These are phyloP conservation scores for Drosophila prolongata DNA, from an alignment of 2,888 invertebrate genomes.

Conservation along the genomic window DNA sequence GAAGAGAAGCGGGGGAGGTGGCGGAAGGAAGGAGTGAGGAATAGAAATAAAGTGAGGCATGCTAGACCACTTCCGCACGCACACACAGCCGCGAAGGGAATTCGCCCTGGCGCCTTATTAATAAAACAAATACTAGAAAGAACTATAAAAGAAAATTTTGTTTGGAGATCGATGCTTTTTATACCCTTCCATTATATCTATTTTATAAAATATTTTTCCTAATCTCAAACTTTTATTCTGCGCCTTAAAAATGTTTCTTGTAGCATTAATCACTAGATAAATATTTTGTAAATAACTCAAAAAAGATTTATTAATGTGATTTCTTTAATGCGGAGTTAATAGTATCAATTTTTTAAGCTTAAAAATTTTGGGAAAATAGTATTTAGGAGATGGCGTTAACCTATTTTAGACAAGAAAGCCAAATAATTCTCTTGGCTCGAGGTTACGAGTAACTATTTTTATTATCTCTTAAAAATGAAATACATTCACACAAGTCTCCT, in stretches of 20 bases:
- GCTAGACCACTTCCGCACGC: conserved; percentile 72
- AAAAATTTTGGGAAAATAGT: no score
- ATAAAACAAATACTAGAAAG: conserved; percentile 70
- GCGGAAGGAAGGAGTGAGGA: conserved; percentile 15
- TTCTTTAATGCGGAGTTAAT: no score
- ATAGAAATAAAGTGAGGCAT: conserved; percentile 61
- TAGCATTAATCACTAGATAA: no score
- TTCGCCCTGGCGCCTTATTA: conserved; percentile 61
- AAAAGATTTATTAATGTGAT: no score
- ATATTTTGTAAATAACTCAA: no score
- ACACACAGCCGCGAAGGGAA: conserved; percentile 35
- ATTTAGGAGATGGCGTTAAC: no score
- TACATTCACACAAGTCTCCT: no score
- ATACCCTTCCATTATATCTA: neutral
- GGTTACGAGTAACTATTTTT: neutral
- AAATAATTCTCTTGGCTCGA: no score
- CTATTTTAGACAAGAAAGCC: no score
- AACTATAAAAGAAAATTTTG: neutral
- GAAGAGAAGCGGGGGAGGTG: conserved; percentile 1
- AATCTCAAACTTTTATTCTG: no score
- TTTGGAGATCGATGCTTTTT: neutral
- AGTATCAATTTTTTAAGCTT: no score
- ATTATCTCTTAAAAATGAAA: neutral
- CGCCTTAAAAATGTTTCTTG: no score
- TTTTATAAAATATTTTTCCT: neutral